Base-by-base conservation (phyloP, 2,888 invertebrate genomes). In the Volucella bombylans region DNA sequence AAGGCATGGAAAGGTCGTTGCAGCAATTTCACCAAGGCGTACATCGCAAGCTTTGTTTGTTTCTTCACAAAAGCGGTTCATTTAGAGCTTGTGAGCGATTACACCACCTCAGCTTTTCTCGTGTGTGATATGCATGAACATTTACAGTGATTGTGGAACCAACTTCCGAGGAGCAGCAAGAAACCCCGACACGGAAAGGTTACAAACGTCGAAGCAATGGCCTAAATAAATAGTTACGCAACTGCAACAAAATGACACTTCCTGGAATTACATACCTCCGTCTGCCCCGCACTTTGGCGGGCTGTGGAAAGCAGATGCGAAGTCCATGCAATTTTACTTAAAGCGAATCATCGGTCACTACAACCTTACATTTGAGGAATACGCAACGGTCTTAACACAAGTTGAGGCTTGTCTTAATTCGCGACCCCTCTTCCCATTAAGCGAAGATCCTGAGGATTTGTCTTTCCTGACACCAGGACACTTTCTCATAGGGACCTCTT, bases 401-500 rank as follows among this genome's bases (percentile, higher is more conserved):
- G 54, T 14, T 1, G 14, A n/a, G 14, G 64, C 64, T 1, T 18
- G 52, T 9, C 18, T 65, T 41, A 65, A 54, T n/a, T 65, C 65
- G 3, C 4, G 23, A 4, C 52, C 65, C 12, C 12, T 65, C 23
- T 52, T n/a, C 1, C 52, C 65, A 2, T n/a, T 39, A 9, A 23
- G n/a, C 18, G 52, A 54, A 43, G 52, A 65, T 38, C 52, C 64
- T 2, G 64, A 52, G 8, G 50, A 65, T 9, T 11, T 52, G 15
- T 11, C 10, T 2, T 65, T 15, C 10, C 15, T 65, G 1, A 43
- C 65, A 3, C 52, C 65, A 1, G 52, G 18, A 9, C 54, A 67
- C 14, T 67, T 67, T 15, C 14, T 65, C 8, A 65, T 39, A 9
- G 65, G 65, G n/a, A n/a, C n/a, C n/a, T n/a, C n/a, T n/a, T n/a